A percentile compares a stretch with the other conserved stretches of the same genome.
These are phyloP conservation scores for Luidia sarsii DNA, from an alignment of 53 echinoderm and acorn worm genomes.

Conservation along the genomic window DNA sequence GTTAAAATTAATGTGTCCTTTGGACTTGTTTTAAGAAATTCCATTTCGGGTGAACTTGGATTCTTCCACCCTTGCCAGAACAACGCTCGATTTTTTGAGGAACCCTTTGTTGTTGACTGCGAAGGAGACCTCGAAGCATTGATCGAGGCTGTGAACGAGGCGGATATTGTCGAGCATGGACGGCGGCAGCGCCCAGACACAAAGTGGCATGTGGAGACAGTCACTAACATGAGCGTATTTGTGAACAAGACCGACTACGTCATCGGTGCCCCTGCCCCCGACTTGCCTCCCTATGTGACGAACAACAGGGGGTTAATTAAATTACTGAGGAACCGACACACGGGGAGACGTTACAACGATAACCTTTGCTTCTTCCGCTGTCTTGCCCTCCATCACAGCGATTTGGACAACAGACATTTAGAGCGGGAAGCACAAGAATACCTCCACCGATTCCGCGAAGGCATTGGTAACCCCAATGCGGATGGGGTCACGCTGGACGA, in stretches of 20 bases:
- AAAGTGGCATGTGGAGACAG: slow-evolving; percentile 36
- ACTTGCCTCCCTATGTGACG: slow-evolving; percentile 32
- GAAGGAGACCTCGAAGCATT: not conserved
- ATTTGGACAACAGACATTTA: too few relatives aligned
- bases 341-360: slow-evolving; percentile 5
- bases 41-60: slow-evolving; percentile 41
- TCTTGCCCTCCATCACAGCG: too few relatives aligned
- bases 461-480: too few relatives aligned
- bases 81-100: slow-evolving; percentile 37
- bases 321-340: slow-evolving; percentile 3
- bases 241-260: slow-evolving; percentile 30
- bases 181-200: slow-evolving; percentile 38
- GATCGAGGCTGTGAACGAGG: not conserved
- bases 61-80: slow-evolving; percentile 33
- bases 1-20: slow-evolving; percentile 52
- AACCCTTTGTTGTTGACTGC: not conserved
- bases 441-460: too few relatives aligned
- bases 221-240: slow-evolving; percentile 41
- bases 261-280: slow-evolving; percentile 32
- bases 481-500: too few relatives aligned
- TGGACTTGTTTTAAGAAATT: slow-evolving; percentile 53
- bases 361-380: slow-evolving; percentile 14
- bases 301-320: slow-evolving; percentile 14
- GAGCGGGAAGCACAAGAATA: too few relatives aligned
- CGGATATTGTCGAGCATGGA: slow-evolving; percentile 40